These are phyloP conservation scores for Natrix natrix DNA, from an alignment of 2,797 vertebrate species.

Conservation along the genomic window DNA sequence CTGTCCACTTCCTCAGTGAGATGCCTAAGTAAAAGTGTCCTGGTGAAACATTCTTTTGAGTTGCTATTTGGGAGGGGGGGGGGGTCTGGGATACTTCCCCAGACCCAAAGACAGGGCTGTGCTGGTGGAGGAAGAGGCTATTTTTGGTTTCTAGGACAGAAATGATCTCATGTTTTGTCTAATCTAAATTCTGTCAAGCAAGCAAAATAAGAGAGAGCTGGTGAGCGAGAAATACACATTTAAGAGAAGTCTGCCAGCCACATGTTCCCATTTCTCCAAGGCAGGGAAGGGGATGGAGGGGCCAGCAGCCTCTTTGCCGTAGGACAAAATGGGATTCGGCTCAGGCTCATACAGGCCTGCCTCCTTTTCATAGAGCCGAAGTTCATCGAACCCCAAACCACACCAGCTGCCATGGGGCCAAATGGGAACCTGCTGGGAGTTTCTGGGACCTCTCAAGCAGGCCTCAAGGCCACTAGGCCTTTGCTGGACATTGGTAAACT, in stretches of 20 bases:
- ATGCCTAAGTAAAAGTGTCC: neutral
- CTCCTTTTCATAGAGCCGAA: neutral
- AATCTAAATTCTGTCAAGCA: constrained; percentile 80
- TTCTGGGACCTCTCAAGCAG: neutral
- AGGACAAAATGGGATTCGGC: constrained; percentile 29
- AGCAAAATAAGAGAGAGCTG: constrained; percentile 45
- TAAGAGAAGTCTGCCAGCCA: constrained; percentile 78
- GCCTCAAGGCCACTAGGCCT: neutral
- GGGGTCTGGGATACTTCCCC: neutral
- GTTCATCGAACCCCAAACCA: neutral
- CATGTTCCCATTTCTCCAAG: constrained; percentile 69
- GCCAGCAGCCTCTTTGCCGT: neutral
- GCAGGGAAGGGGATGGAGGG: constrained; percentile 13
- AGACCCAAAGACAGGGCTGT: neutral
- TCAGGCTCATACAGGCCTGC: neutral
- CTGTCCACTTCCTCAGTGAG: neutral
- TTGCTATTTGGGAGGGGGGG: too few relatives aligned
- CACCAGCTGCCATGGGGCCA: neutral
- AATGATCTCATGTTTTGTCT: constrained; percentile 81
- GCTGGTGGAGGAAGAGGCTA: constrained; percentile 26
- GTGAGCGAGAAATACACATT: constrained; percentile 46
- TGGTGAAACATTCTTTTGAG: neutral
- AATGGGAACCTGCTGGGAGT: neutral
- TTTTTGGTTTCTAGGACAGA: constrained; percentile 58
- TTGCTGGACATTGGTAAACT: too few relatives aligned